Evolutionary conservation across 1,140 invertebrate genomes (phyloP).

Genomic region (Heliconius melpomene): DNA sequence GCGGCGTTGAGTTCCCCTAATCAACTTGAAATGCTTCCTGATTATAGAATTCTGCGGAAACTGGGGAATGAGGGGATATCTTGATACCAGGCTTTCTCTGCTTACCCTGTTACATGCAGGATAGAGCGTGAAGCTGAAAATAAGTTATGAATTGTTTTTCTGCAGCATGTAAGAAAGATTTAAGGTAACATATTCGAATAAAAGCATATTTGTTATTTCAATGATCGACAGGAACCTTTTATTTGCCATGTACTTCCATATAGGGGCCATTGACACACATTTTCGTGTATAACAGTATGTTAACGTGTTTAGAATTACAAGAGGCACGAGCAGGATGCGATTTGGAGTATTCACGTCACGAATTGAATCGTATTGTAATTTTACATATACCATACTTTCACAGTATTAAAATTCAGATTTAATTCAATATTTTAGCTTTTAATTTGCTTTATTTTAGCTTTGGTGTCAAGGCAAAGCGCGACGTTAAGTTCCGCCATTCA

Average conservation of each 20-base stretch:
- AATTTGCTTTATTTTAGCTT: too few species aligned
- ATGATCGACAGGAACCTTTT: conserved; percentile 18
- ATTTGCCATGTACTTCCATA: conserved; percentile 33
- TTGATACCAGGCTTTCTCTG: too few species aligned
- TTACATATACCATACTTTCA: not conserved
- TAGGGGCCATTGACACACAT: conserved; percentile 52
- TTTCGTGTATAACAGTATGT: conserved; percentile 59
- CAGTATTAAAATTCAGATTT: not conserved
- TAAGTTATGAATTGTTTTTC: not conserved
- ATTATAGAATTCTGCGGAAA: too few species aligned
- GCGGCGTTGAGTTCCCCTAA: too few species aligned
- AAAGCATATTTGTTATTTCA: not conserved
- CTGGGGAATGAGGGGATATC: too few species aligned
- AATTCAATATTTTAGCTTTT: not conserved
- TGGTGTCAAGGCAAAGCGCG: too few species aligned
- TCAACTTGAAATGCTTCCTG: too few species aligned
- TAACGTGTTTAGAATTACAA: conserved; percentile 59
- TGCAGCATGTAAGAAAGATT: too few species aligned
- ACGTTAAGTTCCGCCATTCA: too few species aligned
- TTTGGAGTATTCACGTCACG: conserved; percentile 61
- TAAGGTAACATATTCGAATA: too few species aligned
- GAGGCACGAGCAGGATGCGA: conserved; percentile 58
- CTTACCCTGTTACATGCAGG: too few species aligned
- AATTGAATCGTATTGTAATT: conserved; percentile 42
- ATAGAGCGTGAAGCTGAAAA: too few species aligned